Percentiles rank a stretch among this genome's conserved stretches.
Evolutionary conservation across 2,888 invertebrate species (phyloP).

Genomic region (Archips crataeganus): DNA sequence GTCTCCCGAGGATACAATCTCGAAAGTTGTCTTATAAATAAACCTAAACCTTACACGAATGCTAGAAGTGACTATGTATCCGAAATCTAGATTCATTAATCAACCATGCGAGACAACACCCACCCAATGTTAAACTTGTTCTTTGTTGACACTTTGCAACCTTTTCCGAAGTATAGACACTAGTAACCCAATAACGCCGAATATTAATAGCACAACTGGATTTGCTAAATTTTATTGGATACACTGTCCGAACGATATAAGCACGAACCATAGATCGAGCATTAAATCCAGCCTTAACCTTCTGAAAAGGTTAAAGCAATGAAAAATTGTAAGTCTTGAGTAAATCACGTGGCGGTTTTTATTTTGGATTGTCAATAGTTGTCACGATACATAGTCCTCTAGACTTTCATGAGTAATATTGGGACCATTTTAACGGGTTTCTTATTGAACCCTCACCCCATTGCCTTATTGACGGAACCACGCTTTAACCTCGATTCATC

Average conservation of each 20-base stretch:
- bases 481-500: neutral
- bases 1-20: neutral
- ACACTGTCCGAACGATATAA: too few relatives aligned
- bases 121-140: neutral
- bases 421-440: constrained; percentile 8
- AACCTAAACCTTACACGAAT: neutral
- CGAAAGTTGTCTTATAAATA: neutral
- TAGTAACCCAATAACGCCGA: too few relatives aligned
- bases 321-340: neutral
- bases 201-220: too few relatives aligned
- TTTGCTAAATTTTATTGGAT: too few relatives aligned
- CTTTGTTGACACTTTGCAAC: neutral
- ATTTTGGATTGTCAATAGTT: neutral
- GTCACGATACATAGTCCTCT: neutral
- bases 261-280: too few relatives aligned
- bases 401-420: neutral
- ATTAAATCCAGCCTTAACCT: neutral
- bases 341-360: neutral
- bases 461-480: constrained; percentile 6
- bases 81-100: neutral
- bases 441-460: neutral
- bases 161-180: neutral
- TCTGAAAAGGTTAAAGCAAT: neutral
- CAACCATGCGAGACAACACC: neutral
- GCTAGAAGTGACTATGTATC: neutral